Conservation (phyloP, 35 echinoderm and acorn worm species). For the Apostichopus parvimensis region DNA sequence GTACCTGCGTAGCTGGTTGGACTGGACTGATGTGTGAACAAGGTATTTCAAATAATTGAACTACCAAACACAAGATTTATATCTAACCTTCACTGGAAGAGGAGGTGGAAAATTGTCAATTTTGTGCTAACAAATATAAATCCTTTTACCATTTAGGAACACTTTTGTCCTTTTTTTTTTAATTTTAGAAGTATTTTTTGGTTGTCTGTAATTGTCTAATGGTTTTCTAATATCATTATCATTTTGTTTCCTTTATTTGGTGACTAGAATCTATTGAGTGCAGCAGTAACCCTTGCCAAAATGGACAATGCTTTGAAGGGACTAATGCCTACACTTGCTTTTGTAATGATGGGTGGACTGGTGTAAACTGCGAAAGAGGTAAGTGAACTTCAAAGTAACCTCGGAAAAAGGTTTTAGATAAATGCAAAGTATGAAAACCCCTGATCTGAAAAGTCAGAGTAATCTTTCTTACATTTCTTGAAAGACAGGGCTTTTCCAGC, state of each 20-base stretch:
- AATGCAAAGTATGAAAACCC: neutral
- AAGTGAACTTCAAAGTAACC: neutral
- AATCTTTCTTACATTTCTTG: too few relatives aligned
- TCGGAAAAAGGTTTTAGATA: neutral
- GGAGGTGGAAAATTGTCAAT: too few relatives aligned
- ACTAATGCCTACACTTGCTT: constrained; percentile 57
- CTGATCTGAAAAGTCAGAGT: too few relatives aligned
- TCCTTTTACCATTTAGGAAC: too few relatives aligned
- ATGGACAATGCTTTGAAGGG: constrained; percentile 61
- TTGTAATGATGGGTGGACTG: constrained; percentile 61
- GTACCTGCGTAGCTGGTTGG: constrained; percentile 68
- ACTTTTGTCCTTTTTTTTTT: too few relatives aligned
- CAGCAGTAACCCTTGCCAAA: constrained; percentile 61
- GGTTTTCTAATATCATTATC: neutral
- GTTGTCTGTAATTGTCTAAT: neutral
- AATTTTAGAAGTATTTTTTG: neutral
- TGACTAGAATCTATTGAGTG: constrained; percentile 57
- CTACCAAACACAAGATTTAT: too few relatives aligned
- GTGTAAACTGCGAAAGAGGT: constrained; percentile 64
- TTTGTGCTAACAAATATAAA: too few relatives aligned
- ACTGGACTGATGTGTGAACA: constrained; percentile 15
- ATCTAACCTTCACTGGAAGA: too few relatives aligned
- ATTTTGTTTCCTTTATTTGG: neutral
- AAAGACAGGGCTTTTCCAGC: neutral
- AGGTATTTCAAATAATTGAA: neutral